phyloP scores from a whole-genome alignment of 2,888 invertebrate genomes.

The Leptura quadrifasciata region DNA sequence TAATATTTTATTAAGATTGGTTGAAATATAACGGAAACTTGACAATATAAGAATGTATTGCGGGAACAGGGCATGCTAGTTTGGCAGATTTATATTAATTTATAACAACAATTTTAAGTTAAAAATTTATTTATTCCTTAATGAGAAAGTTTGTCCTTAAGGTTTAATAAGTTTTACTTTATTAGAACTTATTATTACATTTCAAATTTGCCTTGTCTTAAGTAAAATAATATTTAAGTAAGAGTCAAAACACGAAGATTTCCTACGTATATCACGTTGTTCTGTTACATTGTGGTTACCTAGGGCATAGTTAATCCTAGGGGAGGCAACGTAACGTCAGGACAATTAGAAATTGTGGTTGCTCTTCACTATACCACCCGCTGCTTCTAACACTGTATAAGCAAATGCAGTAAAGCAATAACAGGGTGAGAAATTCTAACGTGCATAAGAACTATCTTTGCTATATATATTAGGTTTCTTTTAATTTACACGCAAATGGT shows the following conservation, averaged over 20 bases:
- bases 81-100: too few species aligned
- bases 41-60: too few species aligned
- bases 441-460: background rate
- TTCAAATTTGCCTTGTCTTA: background rate
- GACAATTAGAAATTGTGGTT: slow-evolving; percentile 57
- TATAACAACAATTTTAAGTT: too few species aligned
- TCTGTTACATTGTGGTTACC: slow-evolving; percentile 34
- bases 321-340: slow-evolving; percentile 38
- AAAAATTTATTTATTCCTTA: too few species aligned
- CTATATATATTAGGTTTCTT: background rate
- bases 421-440: slow-evolving; percentile 12
- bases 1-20: too few species aligned
- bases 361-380: slow-evolving; percentile 30
- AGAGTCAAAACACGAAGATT: slow-evolving; percentile 14
- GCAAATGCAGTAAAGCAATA: slow-evolving; percentile 12
- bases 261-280: slow-evolving; percentile 30
- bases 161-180: background rate
- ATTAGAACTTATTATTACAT: background rate
- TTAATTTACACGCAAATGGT: too few species aligned
- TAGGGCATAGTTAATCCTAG: slow-evolving; percentile 40
- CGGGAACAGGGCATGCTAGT: too few species aligned
- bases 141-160: too few species aligned
- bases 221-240: slow-evolving; percentile 16
- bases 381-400: slow-evolving; percentile 29
- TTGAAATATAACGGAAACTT: too few species aligned